Evolutionary conservation across 2,888 invertebrate genomes (phyloP), one percentile per base, ranked within the genome.

Genomic region (Choreutis nemorana): DNA sequence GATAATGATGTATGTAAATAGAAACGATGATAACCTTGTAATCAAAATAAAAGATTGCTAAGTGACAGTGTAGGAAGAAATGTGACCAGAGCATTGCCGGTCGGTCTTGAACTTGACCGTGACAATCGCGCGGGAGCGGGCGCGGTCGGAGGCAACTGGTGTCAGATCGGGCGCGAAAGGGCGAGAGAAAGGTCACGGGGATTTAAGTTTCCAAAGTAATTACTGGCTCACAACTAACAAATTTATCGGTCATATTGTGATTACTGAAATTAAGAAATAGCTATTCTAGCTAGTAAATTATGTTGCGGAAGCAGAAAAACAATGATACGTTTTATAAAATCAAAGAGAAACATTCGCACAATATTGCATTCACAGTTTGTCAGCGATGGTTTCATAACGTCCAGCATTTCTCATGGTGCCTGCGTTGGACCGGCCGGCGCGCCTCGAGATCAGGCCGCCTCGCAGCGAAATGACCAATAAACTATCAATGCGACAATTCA

Each of bases 71-170:
- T 20, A 18, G 26, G 12, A 10, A 18, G 26, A 12, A 8, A 16
- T 9, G 12, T 9, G n/a, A n/a, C n/a, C n/a, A n/a, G n/a, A n/a
- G 8, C 4, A 9, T 5, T 18, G 29, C 20, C 26, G 26, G 29
- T 21, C 34, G 48, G 46, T 68, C 68, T 52, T 70, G 72, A 73
- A 72, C 72, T 72, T 72, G 68, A 65, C 63, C 63, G 55, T 50
- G 57, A 55, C 55, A 50, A 51, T 49, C 48, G 50, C 23, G 23
- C 13, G 55, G 44, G 45, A 53, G 43, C 45, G 50, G 28, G 33
- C 44, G 40, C 39, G 48, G n/a, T 34, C 33, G 36, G 40, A 39
- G 42, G 37, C 44, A 37, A 18, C 8, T 18, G 26, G 30, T 31
- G 42, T 49, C 51, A 43, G 44, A 45, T 42, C 32, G 45, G 26